Percentiles rank a stretch among this genome's conserved stretches.
Evolutionary conservation across 2,113 vertebrate genomes (phyloP).

Genomic region (Callopanchax toddi): DNA sequence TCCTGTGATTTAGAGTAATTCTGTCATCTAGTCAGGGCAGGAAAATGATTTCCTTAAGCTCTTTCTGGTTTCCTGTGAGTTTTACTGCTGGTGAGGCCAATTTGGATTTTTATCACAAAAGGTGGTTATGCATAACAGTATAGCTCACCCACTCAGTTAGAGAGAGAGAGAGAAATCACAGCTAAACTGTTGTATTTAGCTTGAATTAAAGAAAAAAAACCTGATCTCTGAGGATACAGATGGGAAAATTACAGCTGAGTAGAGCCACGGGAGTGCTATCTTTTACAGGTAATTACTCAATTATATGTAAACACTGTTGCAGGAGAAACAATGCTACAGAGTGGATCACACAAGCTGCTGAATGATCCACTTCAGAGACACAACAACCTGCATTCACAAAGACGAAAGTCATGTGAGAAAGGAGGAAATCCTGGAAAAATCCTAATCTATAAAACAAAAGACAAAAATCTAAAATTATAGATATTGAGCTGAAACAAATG

Average conservation of each 20-base stretch:
- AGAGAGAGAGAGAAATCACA: slow-evolving; percentile 8
- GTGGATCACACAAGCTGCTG: slow-evolving; percentile 43
- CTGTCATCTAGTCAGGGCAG: slow-evolving; percentile 28
- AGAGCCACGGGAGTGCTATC: slow-evolving; percentile 69
- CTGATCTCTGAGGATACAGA: slow-evolving; percentile 33
- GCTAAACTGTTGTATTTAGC: slow-evolving; percentile 64
- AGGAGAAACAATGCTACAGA: slow-evolving; percentile 64
- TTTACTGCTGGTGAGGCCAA: background rate
- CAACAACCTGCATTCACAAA: slow-evolving; percentile 33
- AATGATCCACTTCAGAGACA: slow-evolving; percentile 54
- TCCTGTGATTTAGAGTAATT: slow-evolving; percentile 51
- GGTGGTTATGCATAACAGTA: slow-evolving; percentile 23
- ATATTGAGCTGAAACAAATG: background rate
- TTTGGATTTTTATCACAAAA: slow-evolving; percentile 18
- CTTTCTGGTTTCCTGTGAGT: slow-evolving; percentile 43
- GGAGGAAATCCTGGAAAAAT: slow-evolving; percentile 29
- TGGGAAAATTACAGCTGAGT: slow-evolving; percentile 58
- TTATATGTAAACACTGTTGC: slow-evolving; percentile 75
- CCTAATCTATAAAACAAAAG: background rate
- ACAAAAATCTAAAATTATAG: background rate
- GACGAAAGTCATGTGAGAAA: slow-evolving; percentile 12
- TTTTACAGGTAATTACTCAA: slow-evolving; percentile 79
- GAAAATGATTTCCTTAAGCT: slow-evolving; percentile 43
- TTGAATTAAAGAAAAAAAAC: slow-evolving; percentile 53
- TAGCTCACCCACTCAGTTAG: slow-evolving; percentile 19